Evolutionary conservation across 2,113 vertebrate species (phyloP).

Genomic region (Prolemur simus): DNA sequence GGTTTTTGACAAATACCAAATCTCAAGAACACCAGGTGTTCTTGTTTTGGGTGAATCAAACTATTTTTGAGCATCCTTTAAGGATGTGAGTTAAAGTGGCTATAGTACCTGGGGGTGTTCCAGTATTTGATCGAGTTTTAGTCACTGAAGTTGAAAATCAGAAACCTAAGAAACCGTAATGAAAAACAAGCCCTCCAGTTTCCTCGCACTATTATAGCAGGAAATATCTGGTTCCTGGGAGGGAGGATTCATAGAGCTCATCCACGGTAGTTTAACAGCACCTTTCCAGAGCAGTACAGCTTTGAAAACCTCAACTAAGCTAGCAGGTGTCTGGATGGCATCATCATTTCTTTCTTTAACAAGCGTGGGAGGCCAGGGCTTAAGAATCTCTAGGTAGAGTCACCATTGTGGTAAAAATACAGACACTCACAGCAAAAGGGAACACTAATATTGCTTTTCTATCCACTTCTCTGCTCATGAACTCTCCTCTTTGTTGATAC

Average conservation of each 20-base stretch:
- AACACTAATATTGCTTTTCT: neutral
- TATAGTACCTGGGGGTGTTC: neutral
- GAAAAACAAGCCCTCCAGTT: neutral
- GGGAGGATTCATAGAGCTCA: neutral
- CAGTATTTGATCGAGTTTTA: neutral
- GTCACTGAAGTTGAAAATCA: conserved; percentile 6
- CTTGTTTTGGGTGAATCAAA: conserved; percentile 25
- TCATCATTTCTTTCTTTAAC: conserved; percentile 32
- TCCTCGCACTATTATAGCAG: neutral
- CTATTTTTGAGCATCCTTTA: conserved; percentile 1
- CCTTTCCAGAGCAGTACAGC: neutral
- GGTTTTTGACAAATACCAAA: conserved; percentile 42
- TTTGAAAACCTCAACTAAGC: conserved; percentile 34
- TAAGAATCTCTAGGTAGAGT: conserved; percentile 44
- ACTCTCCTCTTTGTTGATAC: neutral
- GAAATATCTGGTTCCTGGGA: neutral
- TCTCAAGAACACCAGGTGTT: conserved; percentile 51
- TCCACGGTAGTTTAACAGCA: neutral
- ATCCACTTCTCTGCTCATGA: neutral
- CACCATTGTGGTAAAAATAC: neutral
- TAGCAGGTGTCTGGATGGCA: neutral
- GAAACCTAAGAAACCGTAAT: neutral
- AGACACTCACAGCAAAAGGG: conserved; percentile 25
- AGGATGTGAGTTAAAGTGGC: neutral
- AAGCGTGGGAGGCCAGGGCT: neutral